phyloP scores from a whole-genome alignment of 2,113 vertebrate species.

The Galbula dea region DNA sequence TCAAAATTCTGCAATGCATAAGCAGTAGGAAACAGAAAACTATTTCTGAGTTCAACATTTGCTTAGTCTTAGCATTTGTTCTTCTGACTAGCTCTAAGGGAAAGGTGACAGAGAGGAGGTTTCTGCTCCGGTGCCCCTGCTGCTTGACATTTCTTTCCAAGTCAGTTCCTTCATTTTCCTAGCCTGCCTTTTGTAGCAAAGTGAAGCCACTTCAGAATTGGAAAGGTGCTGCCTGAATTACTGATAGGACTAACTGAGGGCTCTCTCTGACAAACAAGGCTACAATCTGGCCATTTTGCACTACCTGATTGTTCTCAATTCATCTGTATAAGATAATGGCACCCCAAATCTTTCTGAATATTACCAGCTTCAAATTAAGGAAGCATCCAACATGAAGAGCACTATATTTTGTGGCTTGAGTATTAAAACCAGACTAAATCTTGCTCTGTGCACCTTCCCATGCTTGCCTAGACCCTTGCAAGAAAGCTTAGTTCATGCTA shows the following conservation, averaged over 20 bases:
- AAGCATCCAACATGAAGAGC: background rate
- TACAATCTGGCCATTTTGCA: background rate
- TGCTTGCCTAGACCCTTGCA: slow-evolving; percentile 9
- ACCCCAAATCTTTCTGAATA: background rate
- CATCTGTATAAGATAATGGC: background rate
- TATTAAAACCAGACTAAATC: background rate
- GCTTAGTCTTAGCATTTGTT: background rate
- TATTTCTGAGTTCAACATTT: background rate
- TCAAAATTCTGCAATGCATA: background rate
- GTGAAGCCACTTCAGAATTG: background rate
- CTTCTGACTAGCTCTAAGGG: background rate
- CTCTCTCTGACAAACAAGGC: background rate
- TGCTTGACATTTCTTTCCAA: background rate
- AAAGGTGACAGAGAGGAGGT: background rate
- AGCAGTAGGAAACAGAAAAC: background rate
- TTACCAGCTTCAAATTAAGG: background rate
- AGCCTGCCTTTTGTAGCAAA: background rate
- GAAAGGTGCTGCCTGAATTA: background rate
- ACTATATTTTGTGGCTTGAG: background rate
- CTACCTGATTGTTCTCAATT: background rate
- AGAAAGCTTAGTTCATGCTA: background rate
- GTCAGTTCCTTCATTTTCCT: background rate
- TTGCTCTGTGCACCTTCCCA: background rate
- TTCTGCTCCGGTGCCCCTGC: background rate
- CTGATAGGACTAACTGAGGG: background rate